Conservation (phyloP, 2,113 vertebrate genomes). For the Okapia johnstoni region DNA sequence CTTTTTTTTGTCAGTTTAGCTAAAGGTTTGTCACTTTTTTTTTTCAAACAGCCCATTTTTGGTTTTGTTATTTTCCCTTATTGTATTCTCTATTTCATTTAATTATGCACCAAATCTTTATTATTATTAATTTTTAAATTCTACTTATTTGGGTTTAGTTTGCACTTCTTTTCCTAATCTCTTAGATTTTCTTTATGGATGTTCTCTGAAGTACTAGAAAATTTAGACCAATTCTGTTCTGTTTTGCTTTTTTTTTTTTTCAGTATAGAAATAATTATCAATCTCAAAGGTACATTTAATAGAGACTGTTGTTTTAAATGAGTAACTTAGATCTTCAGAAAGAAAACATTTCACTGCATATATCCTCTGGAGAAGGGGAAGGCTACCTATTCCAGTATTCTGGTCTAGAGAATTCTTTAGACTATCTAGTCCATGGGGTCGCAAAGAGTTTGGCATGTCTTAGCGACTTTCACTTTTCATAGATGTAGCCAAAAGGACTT, state of each 20-base stretch:
- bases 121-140: neutral
- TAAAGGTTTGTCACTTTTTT: neutral
- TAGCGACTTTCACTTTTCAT: neutral
- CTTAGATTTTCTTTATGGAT: neutral
- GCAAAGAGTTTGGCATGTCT: neutral
- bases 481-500: neutral
- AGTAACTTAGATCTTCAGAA: neutral
- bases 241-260: neutral
- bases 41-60: neutral
- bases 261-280: neutral
- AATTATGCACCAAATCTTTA: neutral
- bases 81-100: neutral
- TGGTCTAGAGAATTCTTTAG: neutral
- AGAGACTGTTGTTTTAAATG: neutral
- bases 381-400: neutral
- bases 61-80: neutral
- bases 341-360: neutral
- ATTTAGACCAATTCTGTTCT: neutral
- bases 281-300: neutral
- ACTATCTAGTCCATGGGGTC: neutral
- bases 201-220: neutral
- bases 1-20: neutral
- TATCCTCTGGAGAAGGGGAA: neutral
- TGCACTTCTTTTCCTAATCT: neutral
- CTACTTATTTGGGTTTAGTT: neutral